Conservation (phyloP, 35 echinoderm and acorn worm species). For the Lytechinus pictus region DNA sequence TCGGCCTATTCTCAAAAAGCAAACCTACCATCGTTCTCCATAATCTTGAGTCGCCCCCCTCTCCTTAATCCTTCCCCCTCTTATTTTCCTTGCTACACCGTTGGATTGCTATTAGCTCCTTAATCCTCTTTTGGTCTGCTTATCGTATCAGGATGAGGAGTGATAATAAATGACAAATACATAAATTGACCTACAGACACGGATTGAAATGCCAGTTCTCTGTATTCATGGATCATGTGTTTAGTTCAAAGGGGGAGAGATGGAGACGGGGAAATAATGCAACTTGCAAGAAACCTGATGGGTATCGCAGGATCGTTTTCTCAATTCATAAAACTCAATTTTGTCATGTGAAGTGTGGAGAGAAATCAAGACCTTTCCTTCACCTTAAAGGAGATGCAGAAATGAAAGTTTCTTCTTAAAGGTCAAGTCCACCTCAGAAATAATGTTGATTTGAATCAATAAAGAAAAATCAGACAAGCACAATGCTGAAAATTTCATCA, state of each 20-base stretch:
- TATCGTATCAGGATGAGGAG: neutral
- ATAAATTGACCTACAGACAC: conserved; percentile 12
- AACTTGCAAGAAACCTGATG: neutral
- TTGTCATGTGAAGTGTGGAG: neutral
- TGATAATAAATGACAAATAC: neutral
- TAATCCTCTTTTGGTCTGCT: neutral
- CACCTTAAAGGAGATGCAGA: too few relatives aligned
- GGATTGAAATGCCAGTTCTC: neutral
- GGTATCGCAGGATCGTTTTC: neutral
- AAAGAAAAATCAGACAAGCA: too few relatives aligned
- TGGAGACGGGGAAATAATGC: neutral
- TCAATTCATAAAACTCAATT: conserved; percentile 13
- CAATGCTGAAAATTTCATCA: too few relatives aligned
- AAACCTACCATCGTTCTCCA: neutral
- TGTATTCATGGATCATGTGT: neutral
- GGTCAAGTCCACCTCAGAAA: too few relatives aligned
- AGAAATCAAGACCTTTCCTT: neutral
- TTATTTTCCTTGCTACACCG: neutral
- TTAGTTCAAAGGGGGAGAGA: neutral
- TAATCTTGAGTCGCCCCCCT: neutral
- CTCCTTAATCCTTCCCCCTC: neutral
- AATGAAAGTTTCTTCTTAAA: too few relatives aligned
- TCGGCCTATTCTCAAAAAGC: neutral
- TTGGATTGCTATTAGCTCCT: neutral
- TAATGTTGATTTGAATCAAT: too few relatives aligned